Percentiles rank a stretch among this genome's conserved stretches.
Evolutionary conservation across 2,888 invertebrate species (phyloP).

Genomic region (Tetanocera ferruginea): DNA sequence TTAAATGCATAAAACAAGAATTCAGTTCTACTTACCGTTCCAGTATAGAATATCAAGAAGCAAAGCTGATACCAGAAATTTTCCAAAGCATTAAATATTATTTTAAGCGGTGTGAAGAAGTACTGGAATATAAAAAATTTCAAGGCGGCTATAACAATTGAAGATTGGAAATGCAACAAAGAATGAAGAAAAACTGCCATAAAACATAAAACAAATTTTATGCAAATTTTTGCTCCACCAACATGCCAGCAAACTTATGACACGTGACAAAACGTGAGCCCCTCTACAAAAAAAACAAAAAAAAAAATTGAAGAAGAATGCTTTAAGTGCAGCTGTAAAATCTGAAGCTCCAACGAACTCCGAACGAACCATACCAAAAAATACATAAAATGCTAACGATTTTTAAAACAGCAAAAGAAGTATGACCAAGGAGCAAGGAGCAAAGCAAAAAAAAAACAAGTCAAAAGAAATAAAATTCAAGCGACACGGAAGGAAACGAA

Average conservation of each 20-base stretch:
- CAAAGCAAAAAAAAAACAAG: not conserved
- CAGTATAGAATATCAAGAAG: too few relatives aligned
- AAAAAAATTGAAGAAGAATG: not conserved
- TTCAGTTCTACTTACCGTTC: too few relatives aligned
- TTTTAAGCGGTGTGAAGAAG: too few relatives aligned
- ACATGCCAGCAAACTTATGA: constrained; percentile 3
- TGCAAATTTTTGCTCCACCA: too few relatives aligned
- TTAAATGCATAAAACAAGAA: too few relatives aligned
- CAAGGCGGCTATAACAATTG: too few relatives aligned
- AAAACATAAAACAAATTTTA: too few relatives aligned
- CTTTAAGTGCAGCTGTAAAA: not conserved
- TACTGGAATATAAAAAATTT: too few relatives aligned
- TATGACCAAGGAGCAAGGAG: not conserved
- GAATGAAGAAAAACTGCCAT: too few relatives aligned
- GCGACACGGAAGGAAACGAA: not conserved
- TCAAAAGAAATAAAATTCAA: constrained; percentile 6
- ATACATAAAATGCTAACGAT: not conserved
- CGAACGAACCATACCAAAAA: not conserved
- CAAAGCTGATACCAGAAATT: too few relatives aligned
- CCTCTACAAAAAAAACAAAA: not conserved
- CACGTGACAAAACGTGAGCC: constrained; percentile 15
- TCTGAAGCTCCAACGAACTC: not conserved
- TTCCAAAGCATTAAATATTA: too few relatives aligned
- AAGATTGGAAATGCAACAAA: too few relatives aligned
- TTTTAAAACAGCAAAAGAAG: not conserved